A percentile compares a stretch with the other conserved stretches of the same genome.
Conservation (phyloP, 2,113 vertebrate species). For the Spilogale gracilis region DNA sequence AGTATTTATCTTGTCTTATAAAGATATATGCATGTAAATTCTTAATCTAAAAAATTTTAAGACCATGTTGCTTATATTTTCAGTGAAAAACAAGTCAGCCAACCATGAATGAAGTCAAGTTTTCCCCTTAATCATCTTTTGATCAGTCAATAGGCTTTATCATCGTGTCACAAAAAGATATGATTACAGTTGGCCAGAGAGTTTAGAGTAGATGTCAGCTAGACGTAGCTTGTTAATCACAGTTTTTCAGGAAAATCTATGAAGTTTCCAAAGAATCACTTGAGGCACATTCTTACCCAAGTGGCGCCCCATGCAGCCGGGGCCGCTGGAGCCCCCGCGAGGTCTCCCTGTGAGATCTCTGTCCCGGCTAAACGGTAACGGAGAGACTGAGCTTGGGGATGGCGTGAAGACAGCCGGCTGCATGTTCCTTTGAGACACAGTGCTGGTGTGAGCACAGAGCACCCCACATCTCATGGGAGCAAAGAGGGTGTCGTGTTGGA, state of each 20-base stretch:
- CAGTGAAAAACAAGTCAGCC: constrained; percentile 55
- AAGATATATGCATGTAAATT: background rate
- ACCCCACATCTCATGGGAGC: constrained; percentile 70
- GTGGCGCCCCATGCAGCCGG: background rate
- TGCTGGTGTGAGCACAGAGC: constrained; percentile 60
- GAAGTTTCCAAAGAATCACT: background rate
- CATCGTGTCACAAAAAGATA: constrained; percentile 30
- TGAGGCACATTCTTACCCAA: background rate
- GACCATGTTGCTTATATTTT: background rate
- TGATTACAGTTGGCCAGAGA: constrained; percentile 49
- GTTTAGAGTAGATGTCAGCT: constrained; percentile 26
- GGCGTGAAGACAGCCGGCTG: background rate
- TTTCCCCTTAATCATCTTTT: constrained; percentile 60
- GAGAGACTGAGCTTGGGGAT: background rate
- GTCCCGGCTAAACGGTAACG: background rate
- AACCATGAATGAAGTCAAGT: constrained; percentile 5
- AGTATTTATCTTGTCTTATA: constrained; percentile 26
- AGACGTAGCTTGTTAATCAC: constrained; percentile 40
- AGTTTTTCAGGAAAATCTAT: constrained; percentile 5
- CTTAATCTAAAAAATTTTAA: background rate
- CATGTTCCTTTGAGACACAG: constrained; percentile 71
- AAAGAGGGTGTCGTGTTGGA: constrained; percentile 70
- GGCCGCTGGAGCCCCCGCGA: background rate
- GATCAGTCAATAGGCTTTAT: constrained; percentile 40
- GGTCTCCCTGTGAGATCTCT: background rate